These are phyloP conservation scores for Drosophila varians DNA, from an alignment of 1,140 invertebrate species.

Conservation along the genomic window DNA sequence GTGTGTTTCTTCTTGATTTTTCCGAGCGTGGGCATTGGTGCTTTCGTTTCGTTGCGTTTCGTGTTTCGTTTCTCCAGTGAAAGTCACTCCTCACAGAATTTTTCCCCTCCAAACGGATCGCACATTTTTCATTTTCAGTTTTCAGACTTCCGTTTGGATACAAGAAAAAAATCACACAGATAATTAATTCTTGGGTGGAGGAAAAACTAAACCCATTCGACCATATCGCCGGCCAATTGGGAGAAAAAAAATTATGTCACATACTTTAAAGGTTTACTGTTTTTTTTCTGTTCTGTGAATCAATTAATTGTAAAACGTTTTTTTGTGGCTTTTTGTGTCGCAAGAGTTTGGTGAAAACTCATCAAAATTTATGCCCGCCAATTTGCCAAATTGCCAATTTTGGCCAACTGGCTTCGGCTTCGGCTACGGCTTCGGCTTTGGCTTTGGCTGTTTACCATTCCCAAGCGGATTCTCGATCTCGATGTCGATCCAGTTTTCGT, in stretches of 20 bases:
- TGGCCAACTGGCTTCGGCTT: constrained; percentile 19
- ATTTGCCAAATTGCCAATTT: constrained; percentile 32
- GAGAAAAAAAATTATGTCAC: constrained; percentile 62
- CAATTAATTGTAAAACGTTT: constrained; percentile 17
- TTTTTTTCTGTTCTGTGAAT: neutral
- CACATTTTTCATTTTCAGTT: constrained; percentile 42
- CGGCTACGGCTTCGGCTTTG: neutral
- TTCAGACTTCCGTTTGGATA: constrained; percentile 2
- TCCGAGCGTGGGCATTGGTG: constrained; percentile 52
- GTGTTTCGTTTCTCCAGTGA: constrained; percentile 51
- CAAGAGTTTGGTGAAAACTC: constrained; percentile 47
- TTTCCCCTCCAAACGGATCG: constrained; percentile 15
- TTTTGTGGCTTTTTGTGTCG: neutral
- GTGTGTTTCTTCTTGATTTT: constrained; percentile 10
- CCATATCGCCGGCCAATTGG: constrained; percentile 17
- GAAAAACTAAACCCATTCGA: constrained; percentile 38
- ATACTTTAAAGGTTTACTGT: constrained; percentile 1
- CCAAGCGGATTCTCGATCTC: constrained; percentile 8
- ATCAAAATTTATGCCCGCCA: constrained; percentile 48
- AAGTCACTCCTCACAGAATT: constrained; percentile 36
- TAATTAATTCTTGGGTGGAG: constrained; percentile 62
- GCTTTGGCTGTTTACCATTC: neutral
- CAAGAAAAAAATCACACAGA: constrained; percentile 61
- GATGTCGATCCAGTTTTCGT: constrained; percentile 3
- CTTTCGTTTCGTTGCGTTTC: constrained; percentile 60